These are phyloP conservation scores for Dendrocopos noguchii DNA, from an alignment of 2,113 vertebrate genomes.

Conservation along the genomic window DNA sequence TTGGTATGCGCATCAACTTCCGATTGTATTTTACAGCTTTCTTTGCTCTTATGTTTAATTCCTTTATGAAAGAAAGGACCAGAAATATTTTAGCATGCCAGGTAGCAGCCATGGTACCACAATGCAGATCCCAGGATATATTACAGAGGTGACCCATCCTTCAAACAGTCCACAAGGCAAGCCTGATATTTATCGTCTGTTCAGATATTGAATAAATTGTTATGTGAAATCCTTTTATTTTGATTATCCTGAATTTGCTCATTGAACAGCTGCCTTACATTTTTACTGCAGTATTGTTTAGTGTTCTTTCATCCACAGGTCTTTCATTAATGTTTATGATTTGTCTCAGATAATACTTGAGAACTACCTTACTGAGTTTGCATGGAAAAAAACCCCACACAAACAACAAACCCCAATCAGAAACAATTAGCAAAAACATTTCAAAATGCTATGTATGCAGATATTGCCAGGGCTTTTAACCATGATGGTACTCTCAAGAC, in stretches of 20 bases:
- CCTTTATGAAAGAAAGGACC: neutral
- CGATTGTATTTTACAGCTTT: conserved; percentile 53
- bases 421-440: neutral
- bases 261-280: neutral
- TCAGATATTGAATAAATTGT: neutral
- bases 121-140: neutral
- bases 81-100: neutral
- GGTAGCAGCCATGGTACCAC: neutral
- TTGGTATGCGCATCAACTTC: neutral
- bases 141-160: neutral
- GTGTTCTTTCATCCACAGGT: neutral
- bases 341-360: neutral
- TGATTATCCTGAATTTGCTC: neutral
- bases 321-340: neutral
- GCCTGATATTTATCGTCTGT: neutral
- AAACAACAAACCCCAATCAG: neutral
- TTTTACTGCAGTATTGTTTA: neutral
- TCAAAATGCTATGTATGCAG: neutral
- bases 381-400: neutral
- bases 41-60: neutral
- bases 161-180: neutral
- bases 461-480: neutral
- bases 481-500: neutral
- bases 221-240: neutral
- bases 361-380: neutral